These are phyloP conservation scores for Idaea straminata DNA, from an alignment of 2,888 invertebrate species.

Conservation along the genomic window DNA sequence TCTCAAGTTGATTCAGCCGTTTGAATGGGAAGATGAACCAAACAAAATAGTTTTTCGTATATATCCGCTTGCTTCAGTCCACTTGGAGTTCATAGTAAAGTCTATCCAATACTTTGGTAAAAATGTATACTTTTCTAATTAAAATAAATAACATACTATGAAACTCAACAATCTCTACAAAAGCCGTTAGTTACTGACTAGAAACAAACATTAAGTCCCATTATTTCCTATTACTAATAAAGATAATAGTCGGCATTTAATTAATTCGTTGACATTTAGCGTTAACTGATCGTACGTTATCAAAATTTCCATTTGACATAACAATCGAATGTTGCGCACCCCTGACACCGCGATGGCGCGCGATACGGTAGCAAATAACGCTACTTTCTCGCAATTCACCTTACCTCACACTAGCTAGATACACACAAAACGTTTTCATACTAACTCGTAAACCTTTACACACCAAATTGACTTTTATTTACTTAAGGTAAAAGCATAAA, in stretches of 20 bases:
- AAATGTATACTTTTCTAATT: no score
- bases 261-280: not conserved
- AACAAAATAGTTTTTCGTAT: no score
- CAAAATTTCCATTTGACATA: constrained; percentile 20
- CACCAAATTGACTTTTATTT: constrained; percentile 34
- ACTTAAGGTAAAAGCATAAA: constrained; percentile 6
- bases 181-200: no score
- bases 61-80: no score
- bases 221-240: not conserved
- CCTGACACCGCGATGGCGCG: constrained; percentile 67
- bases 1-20: no score
- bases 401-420: constrained; percentile 69
- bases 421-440: constrained; percentile 21
- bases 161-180: no score
- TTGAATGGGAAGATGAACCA: no score
- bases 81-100: no score
- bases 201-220: not conserved
- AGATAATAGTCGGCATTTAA: not conserved
- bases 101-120: no score
- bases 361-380: constrained; percentile 79
- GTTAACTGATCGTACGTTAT: constrained; percentile 8
- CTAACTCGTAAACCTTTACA: constrained; percentile 28
- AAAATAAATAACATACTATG: no score
- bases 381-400: constrained; percentile 74
- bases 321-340: constrained; percentile 42